Evolutionary conservation across 2,888 invertebrate genomes (phyloP), one percentile per base, ranked within the genome.

Genomic region (Mesodorylaimus sp.): DNA sequence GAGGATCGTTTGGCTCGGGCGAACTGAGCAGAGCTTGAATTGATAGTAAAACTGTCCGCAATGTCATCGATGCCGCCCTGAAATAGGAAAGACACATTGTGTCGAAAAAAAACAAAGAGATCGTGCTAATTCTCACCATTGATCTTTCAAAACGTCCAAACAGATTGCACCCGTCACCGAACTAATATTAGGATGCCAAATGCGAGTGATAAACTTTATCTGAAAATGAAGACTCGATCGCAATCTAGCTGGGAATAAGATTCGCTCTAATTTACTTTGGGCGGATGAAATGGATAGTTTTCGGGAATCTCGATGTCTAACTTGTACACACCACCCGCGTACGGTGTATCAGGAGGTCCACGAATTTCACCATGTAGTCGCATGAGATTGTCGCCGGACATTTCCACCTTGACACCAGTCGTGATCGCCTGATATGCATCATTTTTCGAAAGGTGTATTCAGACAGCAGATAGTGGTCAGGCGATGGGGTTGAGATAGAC

Each of bases 111-210:
- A 5, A 5, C 10, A 23, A 13, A 7, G 3, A 23, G 10, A 16
- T 7, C 46, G 13, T 19, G 16, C 3, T 21, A 52, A 10, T 28
- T 23, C 13, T 58, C 55, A 71, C 73, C 74, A 74, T 56, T 75
- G 71, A 57, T 73, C 73, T 75, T 95, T 95, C 51, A 99, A 74
- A 64, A 99, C 97, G 70, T 99, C 97, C 70, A 97, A 76, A 71
- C 97, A 97, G 64, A 97, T 95, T 46, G 89, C 91, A 32, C 75
- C 74, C 1, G 97, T 99, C 19, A 89, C 93, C 19, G 93, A 93
- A 47, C 93, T 93, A 64, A 99, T 91, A 72, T 99, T 99, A 49
- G 97, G 97, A 73, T 99, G 97, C 97, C 97, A 97, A 68, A 99
- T 89, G 74, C 83, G 87, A 55, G 95, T 97, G 58, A 83, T 77